Conservation (phyloP, 2,113 vertebrate species). For the Cephalopterus ornatus region DNA sequence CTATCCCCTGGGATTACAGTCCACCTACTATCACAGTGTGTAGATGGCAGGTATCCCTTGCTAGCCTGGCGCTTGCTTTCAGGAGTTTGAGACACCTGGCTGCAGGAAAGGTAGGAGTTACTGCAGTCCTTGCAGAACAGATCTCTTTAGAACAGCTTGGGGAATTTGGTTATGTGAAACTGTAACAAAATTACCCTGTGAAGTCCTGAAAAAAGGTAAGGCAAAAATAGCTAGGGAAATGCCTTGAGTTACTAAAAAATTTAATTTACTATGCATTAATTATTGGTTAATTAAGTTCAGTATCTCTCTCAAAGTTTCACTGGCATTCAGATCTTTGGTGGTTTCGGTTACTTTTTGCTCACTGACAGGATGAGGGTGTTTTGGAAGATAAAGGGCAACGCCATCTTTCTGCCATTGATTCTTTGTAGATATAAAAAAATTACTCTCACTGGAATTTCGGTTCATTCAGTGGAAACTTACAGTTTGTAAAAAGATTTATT, state of each 20-base stretch:
- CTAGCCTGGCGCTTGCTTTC: not conserved
- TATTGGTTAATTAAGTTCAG: slow-evolving; percentile 33
- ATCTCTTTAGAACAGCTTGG: not conserved
- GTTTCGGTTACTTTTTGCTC: not conserved
- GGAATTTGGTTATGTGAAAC: not conserved
- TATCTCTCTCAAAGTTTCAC: not conserved
- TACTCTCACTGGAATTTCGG: not conserved
- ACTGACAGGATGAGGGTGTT: not conserved
- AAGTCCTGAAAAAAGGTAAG: slow-evolving; percentile 33
- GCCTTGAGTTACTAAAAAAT: slow-evolving; percentile 31
- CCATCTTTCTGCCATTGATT: not conserved
- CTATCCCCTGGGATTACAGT: not conserved
- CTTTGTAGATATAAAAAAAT: not conserved
- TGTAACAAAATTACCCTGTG: slow-evolving; percentile 18
- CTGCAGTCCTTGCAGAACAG: not conserved
- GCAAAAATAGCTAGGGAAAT: slow-evolving; percentile 24
- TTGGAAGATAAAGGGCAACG: not conserved
- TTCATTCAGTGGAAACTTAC: not conserved
- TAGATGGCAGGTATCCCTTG: not conserved
- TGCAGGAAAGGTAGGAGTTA: not conserved
- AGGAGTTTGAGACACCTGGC: not conserved
- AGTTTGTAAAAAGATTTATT: not conserved
- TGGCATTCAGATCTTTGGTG: not conserved
- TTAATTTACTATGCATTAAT: slow-evolving; percentile 52
- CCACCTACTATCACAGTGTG: not conserved